Conservation (phyloP, 1,140 invertebrate species). For the Anastrepha ludens region DNA sequence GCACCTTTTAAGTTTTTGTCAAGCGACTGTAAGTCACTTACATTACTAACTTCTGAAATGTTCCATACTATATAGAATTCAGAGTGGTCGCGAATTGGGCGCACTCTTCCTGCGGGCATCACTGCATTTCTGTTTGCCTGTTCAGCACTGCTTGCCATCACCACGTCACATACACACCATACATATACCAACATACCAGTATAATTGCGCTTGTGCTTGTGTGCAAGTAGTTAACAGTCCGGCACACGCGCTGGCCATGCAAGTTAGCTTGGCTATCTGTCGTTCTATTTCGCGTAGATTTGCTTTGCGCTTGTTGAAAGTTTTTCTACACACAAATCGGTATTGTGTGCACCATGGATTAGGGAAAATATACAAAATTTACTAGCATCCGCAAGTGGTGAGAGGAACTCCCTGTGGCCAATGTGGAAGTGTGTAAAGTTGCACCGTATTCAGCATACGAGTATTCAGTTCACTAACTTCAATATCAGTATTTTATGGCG, state of each 20-base stretch:
- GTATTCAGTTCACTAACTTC: conserved; percentile 31
- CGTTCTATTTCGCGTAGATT: neutral
- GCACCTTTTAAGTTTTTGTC: too few species aligned
- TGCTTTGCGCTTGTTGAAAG: neutral
- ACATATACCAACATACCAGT: too few species aligned
- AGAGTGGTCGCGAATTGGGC: too few species aligned
- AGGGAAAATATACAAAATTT: neutral
- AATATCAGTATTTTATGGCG: conserved; percentile 11
- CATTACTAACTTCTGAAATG: too few species aligned
- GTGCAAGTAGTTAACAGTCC: neutral
- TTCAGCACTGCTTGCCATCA: too few species aligned
- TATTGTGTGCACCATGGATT: neutral
- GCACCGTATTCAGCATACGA: neutral
- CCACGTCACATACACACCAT: too few species aligned
- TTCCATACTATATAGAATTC: too few species aligned
- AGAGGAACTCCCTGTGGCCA: neutral
- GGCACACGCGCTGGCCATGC: neutral
- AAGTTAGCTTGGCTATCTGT: neutral
- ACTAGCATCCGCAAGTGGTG: neutral
- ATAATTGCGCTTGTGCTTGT: neutral
- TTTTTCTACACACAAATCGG: neutral
- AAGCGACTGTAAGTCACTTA: too few species aligned
- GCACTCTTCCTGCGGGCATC: too few species aligned
- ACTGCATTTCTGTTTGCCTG: too few species aligned
- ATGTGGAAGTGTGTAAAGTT: neutral